Evolutionary conservation across 1,140 invertebrate genomes (phyloP).

Genomic region (Atopsyche davidsoni): DNA sequence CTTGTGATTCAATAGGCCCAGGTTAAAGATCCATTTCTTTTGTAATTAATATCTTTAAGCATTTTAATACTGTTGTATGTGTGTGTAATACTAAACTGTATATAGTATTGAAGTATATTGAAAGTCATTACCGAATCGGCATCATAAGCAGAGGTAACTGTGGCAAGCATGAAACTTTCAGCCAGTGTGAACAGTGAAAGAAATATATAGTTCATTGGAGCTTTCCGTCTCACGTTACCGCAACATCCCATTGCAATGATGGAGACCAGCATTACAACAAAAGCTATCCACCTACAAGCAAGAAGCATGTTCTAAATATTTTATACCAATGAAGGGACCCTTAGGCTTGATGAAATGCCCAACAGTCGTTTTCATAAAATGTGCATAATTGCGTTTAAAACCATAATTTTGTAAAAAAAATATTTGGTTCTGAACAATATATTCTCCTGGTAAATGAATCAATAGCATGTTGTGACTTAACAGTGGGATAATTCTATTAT

Average conservation of each 20-base stretch:
- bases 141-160: constrained; percentile 54
- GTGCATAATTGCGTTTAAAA: background rate
- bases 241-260: constrained; percentile 85
- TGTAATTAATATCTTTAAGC: no score
- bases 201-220: constrained; percentile 86
- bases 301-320: background rate
- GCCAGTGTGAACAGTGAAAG: constrained; percentile 77
- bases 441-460: no score
- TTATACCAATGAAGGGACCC: background rate
- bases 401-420: background rate
- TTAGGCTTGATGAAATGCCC: background rate
- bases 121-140: constrained; percentile 47
- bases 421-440: background rate
- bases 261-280: constrained; percentile 65
- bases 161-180: constrained; percentile 70
- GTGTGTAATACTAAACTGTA: background rate
- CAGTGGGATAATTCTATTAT: no score
- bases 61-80: background rate
- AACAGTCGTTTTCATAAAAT: background rate
- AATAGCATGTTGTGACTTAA: no score
- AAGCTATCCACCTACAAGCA: constrained; percentile 53
- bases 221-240: constrained; percentile 68
- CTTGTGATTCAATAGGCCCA: background rate
- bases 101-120: no score
- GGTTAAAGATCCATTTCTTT: background rate